Evolutionary conservation across 64 coral and sea anemone genomes (phyloP), one percentile per base, ranked within the genome.

Genomic region (Cladopsammia gracilis): DNA sequence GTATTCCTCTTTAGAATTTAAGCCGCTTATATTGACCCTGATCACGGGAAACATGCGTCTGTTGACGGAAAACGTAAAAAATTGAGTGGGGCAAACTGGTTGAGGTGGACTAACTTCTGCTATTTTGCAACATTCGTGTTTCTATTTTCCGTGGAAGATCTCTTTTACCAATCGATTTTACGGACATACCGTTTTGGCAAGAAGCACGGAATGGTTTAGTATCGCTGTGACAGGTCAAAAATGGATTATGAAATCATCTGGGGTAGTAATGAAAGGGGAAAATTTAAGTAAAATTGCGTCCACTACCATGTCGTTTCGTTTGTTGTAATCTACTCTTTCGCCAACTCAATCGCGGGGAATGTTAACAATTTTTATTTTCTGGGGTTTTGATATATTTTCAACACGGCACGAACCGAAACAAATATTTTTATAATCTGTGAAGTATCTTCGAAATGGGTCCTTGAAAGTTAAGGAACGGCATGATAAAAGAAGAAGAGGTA

Each of bases 21-120:
- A 92, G 70, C 98, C 98, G 51, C 70, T 66, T 25, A 99, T 76
- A 62, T 99, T 99, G 46, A 86, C 84, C 18, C 98, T 71, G 70
- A 99, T 94, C 15, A 96, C 95, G 11, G 98, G 98, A 82, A 99
- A 99, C 98, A 99, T 99, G 22, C 98, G 94, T 68, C 98, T 99
- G 78, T 34, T 18, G 49, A 78, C 45, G 9, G 51, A 88, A 73
- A 71, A 92, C 3, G 23, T 3, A 47, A 85, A 88, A 47, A 15
- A 62, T 22, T 64, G 5, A 4, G 24, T 12, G 5, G 47, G 52
- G 51, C 25, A 12, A 82, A 48, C n/a, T n/a, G n/a, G 2, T 58
- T 84, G 11, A 0, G 43, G 25, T 62, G 60, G 6, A 11, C 9
- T 15, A 66, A 23, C 1, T 13, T 48, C 19, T 72, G 43, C 1